Base-by-base conservation (phyloP, 1,140 invertebrate species). In the Vollenhovia emeryi region DNA sequence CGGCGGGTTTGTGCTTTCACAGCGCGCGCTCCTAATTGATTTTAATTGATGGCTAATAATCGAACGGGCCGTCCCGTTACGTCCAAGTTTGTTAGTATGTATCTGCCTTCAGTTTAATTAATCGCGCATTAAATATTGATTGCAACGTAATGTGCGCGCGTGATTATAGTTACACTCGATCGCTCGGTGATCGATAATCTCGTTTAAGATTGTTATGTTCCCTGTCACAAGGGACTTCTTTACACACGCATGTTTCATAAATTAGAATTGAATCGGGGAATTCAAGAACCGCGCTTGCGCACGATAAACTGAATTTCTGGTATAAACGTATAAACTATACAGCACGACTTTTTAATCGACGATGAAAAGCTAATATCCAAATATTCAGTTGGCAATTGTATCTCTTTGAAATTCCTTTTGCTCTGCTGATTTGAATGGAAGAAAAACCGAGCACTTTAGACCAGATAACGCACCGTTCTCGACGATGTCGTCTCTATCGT, bases 1-100 rank as follows among this genome's bases (percentile, higher is more conserved):
- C 40, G 68, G 52, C 13, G 24, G 18, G 15, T 45, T 71, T 52
- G 45, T 45, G 18, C 24, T 83, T 33, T 24, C 76, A 24, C 48
- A 55, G 36, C 79, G 27, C n/a, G 24, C 52, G n/a, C 18, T 48
- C 33, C 43, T 83, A 83, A 75, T 83, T 75, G 69, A 71, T 80
- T 75, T 83, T 83, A 83, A 83, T 75, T 76, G 80, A 59, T 36
- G 24, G 43, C 40, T 83, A 83, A 83, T 75, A 75, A 75, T 83
- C 55, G 50, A 64, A 27, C 36, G 13, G 64, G 69, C 13, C 69
- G 24, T 74, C 21, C 43, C 5, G 50, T n/a, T n/a, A 33, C 40
- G 40, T 33, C 52, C 27, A 40, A 43, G 27, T 48, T 60, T 45
- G 36, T 75, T 52, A 48, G 9, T 52, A 45, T 45, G 33, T 80